These are phyloP conservation scores for Urophycis tenuis DNA, from an alignment of 2,797 vertebrate species.

Conservation along the genomic window DNA sequence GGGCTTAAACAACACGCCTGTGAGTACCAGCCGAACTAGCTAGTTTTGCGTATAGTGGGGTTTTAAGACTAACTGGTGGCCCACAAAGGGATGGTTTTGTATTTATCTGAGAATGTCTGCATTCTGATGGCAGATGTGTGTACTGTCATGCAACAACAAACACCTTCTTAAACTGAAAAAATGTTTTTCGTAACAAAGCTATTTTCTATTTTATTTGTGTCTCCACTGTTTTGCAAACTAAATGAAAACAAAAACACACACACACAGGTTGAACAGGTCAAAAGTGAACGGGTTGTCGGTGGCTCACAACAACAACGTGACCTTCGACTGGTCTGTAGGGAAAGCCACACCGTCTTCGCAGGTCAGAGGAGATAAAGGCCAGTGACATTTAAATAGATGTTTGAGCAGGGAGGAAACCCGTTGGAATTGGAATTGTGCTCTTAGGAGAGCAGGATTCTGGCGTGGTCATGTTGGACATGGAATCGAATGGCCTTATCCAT, in stretches of 20 bases:
- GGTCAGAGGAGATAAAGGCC: background rate
- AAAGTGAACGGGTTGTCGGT: background rate
- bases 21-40: no score
- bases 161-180: background rate
- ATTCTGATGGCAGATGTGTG: background rate
- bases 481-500: background rate
- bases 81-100: background rate
- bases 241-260: no score
- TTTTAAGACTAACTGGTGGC: background rate
- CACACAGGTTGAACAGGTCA: background rate
- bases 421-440: constrained; percentile 1
- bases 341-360: background rate
- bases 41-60: background rate
- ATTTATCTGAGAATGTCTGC: background rate
- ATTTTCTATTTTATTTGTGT: background rate
- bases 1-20: background rate
- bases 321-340: background rate
- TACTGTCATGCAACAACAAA: background rate
- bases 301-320: background rate
- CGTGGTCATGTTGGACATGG: background rate
- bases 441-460: background rate
- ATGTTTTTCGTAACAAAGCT: background rate
- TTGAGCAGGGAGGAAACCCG: background rate
- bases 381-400: background rate
- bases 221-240: no score